These are phyloP conservation scores for Tetranychus piercei DNA, from an alignment of 2,888 invertebrate genomes.

Conservation along the genomic window DNA sequence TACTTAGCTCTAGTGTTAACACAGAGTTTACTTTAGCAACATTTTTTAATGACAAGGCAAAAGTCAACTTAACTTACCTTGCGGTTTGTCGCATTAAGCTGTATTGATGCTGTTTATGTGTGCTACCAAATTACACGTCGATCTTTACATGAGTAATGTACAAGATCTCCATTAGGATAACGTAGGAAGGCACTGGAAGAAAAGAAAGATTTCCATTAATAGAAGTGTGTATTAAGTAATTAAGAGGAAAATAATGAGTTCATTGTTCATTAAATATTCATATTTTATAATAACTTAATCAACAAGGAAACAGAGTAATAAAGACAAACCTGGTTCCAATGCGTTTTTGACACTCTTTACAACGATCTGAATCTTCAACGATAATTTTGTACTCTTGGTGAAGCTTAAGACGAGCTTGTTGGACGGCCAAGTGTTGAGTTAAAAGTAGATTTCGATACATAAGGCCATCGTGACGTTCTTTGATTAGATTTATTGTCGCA, in stretches of 20 bases:
- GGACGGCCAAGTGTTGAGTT: slow-evolving; percentile 64
- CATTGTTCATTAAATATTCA: neutral
- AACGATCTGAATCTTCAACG: slow-evolving; percentile 68
- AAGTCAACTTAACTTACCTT: too few species aligned
- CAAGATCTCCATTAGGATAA: slow-evolving; percentile 73
- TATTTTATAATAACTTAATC: slow-evolving; percentile 12
- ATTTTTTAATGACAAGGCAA: too few species aligned
- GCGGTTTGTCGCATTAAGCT: neutral
- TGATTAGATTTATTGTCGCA: slow-evolving; percentile 59
- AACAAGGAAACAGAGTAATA: slow-evolving; percentile 3
- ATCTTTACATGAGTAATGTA: slow-evolving; percentile 71
- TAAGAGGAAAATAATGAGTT: neutral
- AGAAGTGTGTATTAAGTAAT: too few species aligned
- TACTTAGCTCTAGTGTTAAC: too few species aligned
- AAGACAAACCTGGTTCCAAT: slow-evolving; percentile 59
- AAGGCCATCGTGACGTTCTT: slow-evolving; percentile 52
- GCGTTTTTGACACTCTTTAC: slow-evolving; percentile 76
- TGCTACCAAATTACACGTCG: slow-evolving; percentile 20
- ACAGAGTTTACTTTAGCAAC: too few species aligned
- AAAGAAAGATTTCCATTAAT: too few species aligned
- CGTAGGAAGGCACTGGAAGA: slow-evolving; percentile 64
- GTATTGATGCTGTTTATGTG: neutral
- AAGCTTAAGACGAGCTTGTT: slow-evolving; percentile 56
- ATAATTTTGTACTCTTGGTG: slow-evolving; percentile 57
- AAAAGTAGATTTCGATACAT: slow-evolving; percentile 62